Percentiles rank a stretch among this genome's conserved stretches.
These are phyloP conservation scores for Leptoclinus maculatus DNA, from an alignment of 2,797 vertebrate genomes.

Conservation along the genomic window DNA sequence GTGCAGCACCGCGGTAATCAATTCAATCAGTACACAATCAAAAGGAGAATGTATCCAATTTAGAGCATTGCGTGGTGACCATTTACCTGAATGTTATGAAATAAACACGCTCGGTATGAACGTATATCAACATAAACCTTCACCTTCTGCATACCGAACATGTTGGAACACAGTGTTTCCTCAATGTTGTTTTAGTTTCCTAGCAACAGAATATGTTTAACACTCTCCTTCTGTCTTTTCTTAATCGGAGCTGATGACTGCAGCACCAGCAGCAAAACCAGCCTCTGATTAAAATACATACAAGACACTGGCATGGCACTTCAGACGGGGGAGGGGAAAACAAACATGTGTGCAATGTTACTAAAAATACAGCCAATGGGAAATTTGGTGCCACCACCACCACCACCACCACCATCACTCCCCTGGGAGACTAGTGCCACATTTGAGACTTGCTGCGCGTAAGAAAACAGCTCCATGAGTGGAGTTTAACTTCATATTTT, in stretches of 20 bases:
- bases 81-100: slow-evolving; percentile 43
- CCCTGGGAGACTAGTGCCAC: not conserved
- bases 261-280: slow-evolving; percentile 41
- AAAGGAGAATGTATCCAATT: slow-evolving; percentile 32
- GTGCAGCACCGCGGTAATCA: not conserved
- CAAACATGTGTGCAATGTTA: slow-evolving; percentile 2
- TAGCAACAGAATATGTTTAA: slow-evolving; percentile 70
- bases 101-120: slow-evolving; percentile 23
- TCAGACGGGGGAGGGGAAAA: slow-evolving; percentile 11
- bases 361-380: slow-evolving; percentile 38
- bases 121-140: slow-evolving; percentile 32
- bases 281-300: slow-evolving; percentile 49
- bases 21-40: slow-evolving; percentile 30
- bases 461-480: slow-evolving; percentile 4
- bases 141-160: slow-evolving; percentile 7
- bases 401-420: slow-evolving; percentile 1
- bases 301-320: slow-evolving; percentile 33
- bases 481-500: slow-evolving; percentile 3
- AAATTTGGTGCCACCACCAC: slow-evolving; percentile 13
- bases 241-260: slow-evolving; percentile 61
- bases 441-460: slow-evolving; percentile 1
- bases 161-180: slow-evolving; percentile 28
- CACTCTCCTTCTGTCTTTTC: slow-evolving; percentile 39
- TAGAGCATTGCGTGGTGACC: slow-evolving; percentile 1
- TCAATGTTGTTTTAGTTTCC: slow-evolving; percentile 70